Percentiles rank a stretch among this genome's conserved stretches.
These are phyloP conservation scores for Astreopora myriophthalma DNA, from an alignment of 64 coral and sea anemone species.

Conservation along the genomic window DNA sequence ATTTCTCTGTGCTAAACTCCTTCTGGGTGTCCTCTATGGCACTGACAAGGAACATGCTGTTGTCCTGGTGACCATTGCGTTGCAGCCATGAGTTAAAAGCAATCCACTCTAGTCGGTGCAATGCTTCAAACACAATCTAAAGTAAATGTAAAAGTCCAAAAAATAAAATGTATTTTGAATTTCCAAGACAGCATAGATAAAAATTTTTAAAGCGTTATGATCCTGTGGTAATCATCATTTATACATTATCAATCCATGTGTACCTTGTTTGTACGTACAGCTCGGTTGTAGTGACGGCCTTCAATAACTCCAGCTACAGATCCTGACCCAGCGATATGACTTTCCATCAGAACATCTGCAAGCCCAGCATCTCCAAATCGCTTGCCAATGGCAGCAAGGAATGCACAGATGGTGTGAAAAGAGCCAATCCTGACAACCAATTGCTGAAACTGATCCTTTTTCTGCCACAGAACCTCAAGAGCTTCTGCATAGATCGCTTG, in stretches of 20 bases:
- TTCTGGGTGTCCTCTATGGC: neutral
- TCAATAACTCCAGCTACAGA: no score
- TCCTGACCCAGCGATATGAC: slow-evolving; percentile 17
- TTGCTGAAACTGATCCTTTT: neutral
- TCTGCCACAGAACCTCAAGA: neutral
- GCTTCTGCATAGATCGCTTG: slow-evolving; percentile 2
- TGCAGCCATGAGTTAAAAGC: neutral
- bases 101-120: neutral
- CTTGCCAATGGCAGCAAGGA: neutral
- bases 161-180: neutral
- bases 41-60: neutral
- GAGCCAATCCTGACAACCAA: neutral
- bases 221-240: neutral
- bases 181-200: neutral
- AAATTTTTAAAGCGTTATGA: neutral
- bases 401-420: neutral
- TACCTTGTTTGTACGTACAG: neutral
- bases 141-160: neutral
- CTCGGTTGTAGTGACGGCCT: slow-evolving; percentile 55
- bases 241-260: neutral
- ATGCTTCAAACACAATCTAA: slow-evolving; percentile 14
- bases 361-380: slow-evolving; percentile 35
- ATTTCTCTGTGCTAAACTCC: neutral
- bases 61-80: neutral
- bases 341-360: slow-evolving; percentile 52